Evolutionary conservation across 2,113 vertebrate species (phyloP).

Genomic region (Oncorhynchus masou): DNA sequence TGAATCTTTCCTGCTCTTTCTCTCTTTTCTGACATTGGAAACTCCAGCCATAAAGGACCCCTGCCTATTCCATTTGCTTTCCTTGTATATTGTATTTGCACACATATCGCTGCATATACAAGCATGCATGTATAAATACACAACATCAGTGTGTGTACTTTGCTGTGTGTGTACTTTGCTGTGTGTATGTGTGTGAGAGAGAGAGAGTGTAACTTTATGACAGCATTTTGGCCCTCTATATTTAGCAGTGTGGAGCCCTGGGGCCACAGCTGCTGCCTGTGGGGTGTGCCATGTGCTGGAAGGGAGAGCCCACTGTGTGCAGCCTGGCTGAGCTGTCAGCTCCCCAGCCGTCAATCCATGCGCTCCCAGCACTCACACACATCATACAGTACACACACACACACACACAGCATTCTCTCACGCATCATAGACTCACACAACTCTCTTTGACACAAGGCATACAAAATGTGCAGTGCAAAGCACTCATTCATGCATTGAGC

Average conservation of each 20-base stretch:
- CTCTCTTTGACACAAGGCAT: neutral
- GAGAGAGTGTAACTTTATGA: neutral
- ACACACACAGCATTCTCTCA: neutral
- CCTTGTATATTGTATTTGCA: neutral
- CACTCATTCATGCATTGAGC: neutral
- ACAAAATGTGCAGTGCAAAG: neutral
- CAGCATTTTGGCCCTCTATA: neutral
- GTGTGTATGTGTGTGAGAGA: neutral
- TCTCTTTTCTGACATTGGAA: neutral
- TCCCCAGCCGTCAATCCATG: neutral
- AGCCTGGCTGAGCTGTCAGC: neutral
- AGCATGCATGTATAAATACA: neutral
- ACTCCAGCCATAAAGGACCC: neutral
- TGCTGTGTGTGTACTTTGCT: neutral
- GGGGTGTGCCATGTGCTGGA: neutral
- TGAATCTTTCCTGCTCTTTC: neutral
- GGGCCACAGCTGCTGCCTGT: conserved; percentile 13
- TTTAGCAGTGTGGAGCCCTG: conserved; percentile 11
- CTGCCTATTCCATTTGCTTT: neutral
- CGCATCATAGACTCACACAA: neutral
- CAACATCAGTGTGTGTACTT: neutral
- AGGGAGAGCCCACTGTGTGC: neutral
- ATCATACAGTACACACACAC: too few species aligned
- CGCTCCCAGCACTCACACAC: neutral
- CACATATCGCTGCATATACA: neutral